Conservation (phyloP, 2,888 invertebrate species). For the Amiota minor region DNA sequence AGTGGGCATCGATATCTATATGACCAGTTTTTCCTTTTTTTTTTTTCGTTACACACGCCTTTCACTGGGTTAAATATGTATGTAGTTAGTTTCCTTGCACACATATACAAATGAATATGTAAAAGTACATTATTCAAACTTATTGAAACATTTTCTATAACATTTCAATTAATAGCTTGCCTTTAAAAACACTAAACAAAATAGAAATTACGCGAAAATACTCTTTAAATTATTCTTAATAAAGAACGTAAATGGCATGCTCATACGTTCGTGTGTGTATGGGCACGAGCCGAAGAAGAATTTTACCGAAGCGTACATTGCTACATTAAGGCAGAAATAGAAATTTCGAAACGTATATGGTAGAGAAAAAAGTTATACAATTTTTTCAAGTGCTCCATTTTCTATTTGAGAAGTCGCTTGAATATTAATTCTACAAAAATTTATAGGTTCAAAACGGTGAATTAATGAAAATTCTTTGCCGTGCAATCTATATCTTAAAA, state of each 20-base stretch:
- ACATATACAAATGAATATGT: neutral
- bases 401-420: no score
- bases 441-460: no score
- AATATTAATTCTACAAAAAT: no score
- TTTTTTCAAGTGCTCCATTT: no score
- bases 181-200: no score
- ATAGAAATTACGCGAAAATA: slow-evolving; percentile 50
- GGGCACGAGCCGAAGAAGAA: slow-evolving; percentile 21
- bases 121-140: no score
- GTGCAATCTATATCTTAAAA: no score
- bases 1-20: slow-evolving; percentile 12
- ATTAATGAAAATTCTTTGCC: no score
- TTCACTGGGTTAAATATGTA: slow-evolving; percentile 21
- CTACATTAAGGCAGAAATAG: neutral
- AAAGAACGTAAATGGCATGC: slow-evolving; percentile 37
- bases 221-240: slow-evolving; percentile 24
- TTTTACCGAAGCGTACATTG: neutral
- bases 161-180: slow-evolving; percentile 56
- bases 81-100: neutral
- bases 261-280: slow-evolving; percentile 30
- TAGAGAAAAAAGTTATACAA: no score
- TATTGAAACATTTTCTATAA: slow-evolving; percentile 44
- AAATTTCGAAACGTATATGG: no score
- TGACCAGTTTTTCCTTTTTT: slow-evolving; percentile 2
- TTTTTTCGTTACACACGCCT: slow-evolving; percentile 14